Conservation (phyloP, 1,140 invertebrate genomes). For the Papilio dardanus region DNA sequence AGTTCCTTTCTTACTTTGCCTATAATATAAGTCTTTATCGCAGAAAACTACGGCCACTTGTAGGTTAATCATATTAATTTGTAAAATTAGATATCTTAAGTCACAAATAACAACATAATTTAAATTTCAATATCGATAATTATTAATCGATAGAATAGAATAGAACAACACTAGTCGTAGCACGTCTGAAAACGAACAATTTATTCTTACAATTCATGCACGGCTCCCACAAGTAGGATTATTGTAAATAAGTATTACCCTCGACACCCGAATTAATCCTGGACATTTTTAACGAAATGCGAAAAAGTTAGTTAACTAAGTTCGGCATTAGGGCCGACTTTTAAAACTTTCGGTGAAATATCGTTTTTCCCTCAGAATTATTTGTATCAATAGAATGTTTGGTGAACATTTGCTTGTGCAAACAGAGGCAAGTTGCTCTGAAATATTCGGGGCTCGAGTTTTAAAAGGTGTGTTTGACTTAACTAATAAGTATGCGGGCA, state of each 20-base stretch:
- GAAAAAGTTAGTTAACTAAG: constrained; percentile 77
- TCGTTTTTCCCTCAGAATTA: constrained; percentile 70
- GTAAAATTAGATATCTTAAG: too few relatives aligned
- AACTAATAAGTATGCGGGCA: constrained; percentile 74
- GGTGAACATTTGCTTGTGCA: constrained; percentile 65
- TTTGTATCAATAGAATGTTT: constrained; percentile 80
- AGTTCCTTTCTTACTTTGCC: too few relatives aligned
- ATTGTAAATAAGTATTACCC: constrained; percentile 80
- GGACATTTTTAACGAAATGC: constrained; percentile 75
- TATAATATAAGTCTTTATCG: too few relatives aligned
- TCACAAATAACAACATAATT: too few relatives aligned
- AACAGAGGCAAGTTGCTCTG: constrained; percentile 63
- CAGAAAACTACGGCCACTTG: too few relatives aligned
- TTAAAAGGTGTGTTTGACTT: constrained; percentile 80
- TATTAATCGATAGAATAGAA: constrained; percentile 49
- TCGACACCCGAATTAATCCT: constrained; percentile 75
- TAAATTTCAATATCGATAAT: constrained; percentile 19
- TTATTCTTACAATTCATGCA: constrained; percentile 76
- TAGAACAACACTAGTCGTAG: constrained; percentile 48
- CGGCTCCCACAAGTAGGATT: constrained; percentile 75
- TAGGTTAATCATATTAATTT: too few relatives aligned
- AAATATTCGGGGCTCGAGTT: constrained; percentile 62
- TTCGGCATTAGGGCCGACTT: constrained; percentile 57
- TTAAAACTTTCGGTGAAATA: constrained; percentile 71
- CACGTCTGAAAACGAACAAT: constrained; percentile 65